Conservation (phyloP, 2,113 vertebrate genomes). For the Spheniscus mendiculus region DNA sequence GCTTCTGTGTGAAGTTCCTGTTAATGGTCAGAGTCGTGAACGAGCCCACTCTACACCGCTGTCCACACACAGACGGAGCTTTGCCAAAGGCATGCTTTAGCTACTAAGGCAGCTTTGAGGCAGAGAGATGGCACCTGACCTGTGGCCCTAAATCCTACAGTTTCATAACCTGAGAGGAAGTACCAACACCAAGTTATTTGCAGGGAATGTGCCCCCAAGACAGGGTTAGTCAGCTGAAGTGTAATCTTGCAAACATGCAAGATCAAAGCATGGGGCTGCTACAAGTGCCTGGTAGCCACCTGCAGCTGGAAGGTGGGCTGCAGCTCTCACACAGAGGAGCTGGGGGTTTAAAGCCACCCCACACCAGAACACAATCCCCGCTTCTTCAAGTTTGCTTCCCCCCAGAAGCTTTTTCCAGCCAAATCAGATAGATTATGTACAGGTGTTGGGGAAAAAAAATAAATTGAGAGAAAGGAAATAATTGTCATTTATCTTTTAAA, state of each 20-base stretch:
- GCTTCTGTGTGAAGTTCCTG: neutral
- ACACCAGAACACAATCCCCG: neutral
- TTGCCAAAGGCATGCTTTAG: neutral
- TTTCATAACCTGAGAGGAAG: neutral
- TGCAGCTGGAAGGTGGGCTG: neutral
- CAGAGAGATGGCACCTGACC: neutral
- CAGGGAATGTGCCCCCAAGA: neutral
- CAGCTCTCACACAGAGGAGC: neutral
- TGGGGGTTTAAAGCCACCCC: neutral
- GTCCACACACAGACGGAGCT: neutral
- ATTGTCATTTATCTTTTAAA: neutral
- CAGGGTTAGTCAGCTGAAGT: neutral
- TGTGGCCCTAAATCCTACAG: neutral
- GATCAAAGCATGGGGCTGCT: neutral
- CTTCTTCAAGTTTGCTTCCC: neutral
- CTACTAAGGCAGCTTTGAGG: neutral
- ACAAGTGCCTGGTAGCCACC: neutral
- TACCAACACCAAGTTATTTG: neutral
- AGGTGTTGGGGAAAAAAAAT: fast-evolving
- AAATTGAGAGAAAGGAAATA: neutral
- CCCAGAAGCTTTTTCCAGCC: neutral
- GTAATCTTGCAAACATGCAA: neutral
- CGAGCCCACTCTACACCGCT: neutral
- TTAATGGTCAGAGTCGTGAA: neutral
- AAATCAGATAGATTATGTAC: neutral